Percentiles rank a stretch among this genome's conserved stretches.
phyloP scores from a whole-genome alignment of 2,113 vertebrate genomes.

The Stomatorhinus ivindoensis region DNA sequence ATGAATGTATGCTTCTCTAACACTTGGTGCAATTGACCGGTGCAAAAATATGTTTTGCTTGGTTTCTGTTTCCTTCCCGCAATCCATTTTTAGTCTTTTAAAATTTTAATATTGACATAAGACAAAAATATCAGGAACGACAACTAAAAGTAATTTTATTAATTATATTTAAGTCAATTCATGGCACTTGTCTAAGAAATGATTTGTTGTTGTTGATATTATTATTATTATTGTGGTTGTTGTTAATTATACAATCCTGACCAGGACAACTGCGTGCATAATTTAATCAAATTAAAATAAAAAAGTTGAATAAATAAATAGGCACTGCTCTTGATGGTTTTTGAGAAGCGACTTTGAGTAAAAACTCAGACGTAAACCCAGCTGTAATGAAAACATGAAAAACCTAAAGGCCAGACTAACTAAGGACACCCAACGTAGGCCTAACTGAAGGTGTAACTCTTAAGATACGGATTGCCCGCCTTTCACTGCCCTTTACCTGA shows the following conservation, averaged over 20 bases:
- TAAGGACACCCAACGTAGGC: neutral
- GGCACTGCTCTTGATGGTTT: neutral
- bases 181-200: neutral
- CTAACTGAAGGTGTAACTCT: neutral
- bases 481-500: neutral
- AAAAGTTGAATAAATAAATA: neutral
- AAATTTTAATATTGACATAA: neutral
- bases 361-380: neutral
- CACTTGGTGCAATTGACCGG: neutral
- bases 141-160: neutral
- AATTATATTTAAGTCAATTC: neutral
- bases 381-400: neutral
- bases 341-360: neutral
- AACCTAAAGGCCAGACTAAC: neutral
- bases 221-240: neutral
- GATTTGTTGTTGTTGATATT: neutral
- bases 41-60: neutral
- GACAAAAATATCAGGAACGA: neutral
- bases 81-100: neutral
- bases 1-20: neutral
- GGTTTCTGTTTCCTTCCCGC: neutral
- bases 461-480: neutral
- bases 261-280: neutral
- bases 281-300: neutral
- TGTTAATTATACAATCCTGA: neutral